Percentiles rank a stretch among this genome's conserved stretches.
Conservation (phyloP, 2,797 vertebrate species). For the Gymnoscopelus microlampas region DNA sequence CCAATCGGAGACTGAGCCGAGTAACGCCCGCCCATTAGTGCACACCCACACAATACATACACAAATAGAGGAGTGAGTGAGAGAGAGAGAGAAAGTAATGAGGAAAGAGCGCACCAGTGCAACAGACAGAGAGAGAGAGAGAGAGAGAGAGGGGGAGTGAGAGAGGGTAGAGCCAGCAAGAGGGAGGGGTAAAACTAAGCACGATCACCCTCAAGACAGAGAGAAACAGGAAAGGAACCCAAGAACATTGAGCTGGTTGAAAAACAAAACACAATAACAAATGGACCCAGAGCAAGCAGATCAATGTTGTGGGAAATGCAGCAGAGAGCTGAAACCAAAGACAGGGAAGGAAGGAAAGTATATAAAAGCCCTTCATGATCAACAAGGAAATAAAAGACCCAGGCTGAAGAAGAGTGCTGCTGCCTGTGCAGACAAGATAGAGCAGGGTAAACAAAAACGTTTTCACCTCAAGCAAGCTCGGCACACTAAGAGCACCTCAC, state of each 20-base stretch:
- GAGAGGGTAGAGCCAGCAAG: slow-evolving; percentile 46
- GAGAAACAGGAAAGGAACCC: slow-evolving; percentile 63
- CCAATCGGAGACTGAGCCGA: slow-evolving; percentile 71
- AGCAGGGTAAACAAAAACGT: slow-evolving; percentile 1
- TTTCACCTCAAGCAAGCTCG: slow-evolving; percentile 20
- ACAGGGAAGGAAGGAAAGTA: neutral
- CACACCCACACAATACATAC: slow-evolving; percentile 81
- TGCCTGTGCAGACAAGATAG: slow-evolving; percentile 29
- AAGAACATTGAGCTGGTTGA: slow-evolving; percentile 47
- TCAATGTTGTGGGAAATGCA: slow-evolving; percentile 13
- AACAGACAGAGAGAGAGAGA: slow-evolving; percentile 62
- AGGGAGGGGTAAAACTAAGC: slow-evolving; percentile 59
- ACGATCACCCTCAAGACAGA: slow-evolving; percentile 58
- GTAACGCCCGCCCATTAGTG: slow-evolving; percentile 78
- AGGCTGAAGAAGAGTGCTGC: slow-evolving; percentile 18
- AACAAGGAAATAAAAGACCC: slow-evolving; percentile 12
- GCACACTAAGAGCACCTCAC: slow-evolving; percentile 48
- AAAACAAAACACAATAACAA: slow-evolving; percentile 33
- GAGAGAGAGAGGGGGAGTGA: slow-evolving; percentile 1
- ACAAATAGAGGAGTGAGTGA: slow-evolving; percentile 68
- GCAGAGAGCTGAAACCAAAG: slow-evolving; percentile 1
- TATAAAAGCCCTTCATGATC: slow-evolving; percentile 16
- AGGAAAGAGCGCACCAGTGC: slow-evolving; percentile 64
- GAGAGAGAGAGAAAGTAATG: slow-evolving; percentile 62
- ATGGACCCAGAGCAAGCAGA: slow-evolving; percentile 26